Evolutionary conservation across 2,797 vertebrate species (phyloP), one percentile per base, ranked within the genome.

Genomic region (Sebastolobus altivelis): DNA sequence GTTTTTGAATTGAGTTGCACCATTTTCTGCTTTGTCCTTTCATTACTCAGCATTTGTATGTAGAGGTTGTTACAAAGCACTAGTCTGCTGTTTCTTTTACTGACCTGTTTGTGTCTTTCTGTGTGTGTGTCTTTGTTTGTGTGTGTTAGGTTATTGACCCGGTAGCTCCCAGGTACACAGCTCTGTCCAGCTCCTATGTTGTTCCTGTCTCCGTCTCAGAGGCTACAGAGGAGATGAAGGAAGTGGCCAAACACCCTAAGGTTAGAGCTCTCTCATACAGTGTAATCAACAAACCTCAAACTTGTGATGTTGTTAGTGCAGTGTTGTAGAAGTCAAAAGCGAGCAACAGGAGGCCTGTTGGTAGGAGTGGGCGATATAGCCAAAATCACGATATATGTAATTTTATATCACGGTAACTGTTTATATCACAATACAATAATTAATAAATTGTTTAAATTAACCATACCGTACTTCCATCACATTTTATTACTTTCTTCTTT

Each of bases 201-300:
- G 84, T 99, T 70, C 96, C 96, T 1, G 97, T 99, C 81, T 94
- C 93, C 1, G 38, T 99, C 83, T 92, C 97, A 20, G 97, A 96
- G 67, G 98, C 97, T 25, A 87, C 87, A 76, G 98, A 98, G 90
- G 97, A 97, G 80, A 95, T 96, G 95, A 99, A 97, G 77, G 97
- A 99, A 93, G 96, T 97, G 20, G 96, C 97, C 89, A 99, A 96
- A 83, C 99, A 99, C 88, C 99, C 99, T 2, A 99, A 99, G 97
- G 99, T 99, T 63, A 54, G 72, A 22, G 7, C 1, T 31, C 20
- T 4, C 3, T 60, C 29, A 14, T 16, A 11, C 8, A 8, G 27
- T 35, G 11, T 20, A 18, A 52, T 37, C 43, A 8, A n/a, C 29
- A 54, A 20, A 29, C 29, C 13, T 49, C 29, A 7, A 33, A 25